These are phyloP conservation scores for Channa striata DNA, from an alignment of 2,797 vertebrate species.

Conservation along the genomic window DNA sequence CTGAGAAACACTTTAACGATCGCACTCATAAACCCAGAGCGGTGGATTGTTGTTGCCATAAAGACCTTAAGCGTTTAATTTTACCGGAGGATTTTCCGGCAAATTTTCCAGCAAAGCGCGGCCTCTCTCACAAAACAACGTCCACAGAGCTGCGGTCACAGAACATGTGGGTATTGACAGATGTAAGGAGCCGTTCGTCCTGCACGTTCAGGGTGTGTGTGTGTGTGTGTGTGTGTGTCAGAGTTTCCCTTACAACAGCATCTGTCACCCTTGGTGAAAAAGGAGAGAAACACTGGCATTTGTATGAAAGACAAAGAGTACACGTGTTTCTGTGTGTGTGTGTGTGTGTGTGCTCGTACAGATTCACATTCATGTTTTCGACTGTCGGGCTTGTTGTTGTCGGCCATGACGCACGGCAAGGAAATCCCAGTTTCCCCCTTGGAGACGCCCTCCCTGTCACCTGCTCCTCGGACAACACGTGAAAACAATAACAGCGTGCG, in stretches of 20 bases:
- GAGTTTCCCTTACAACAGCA: slow-evolving; percentile 46
- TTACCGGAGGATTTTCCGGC: slow-evolving; percentile 67
- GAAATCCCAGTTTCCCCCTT: slow-evolving; percentile 78
- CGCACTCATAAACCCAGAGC: slow-evolving; percentile 56
- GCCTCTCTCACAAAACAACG: slow-evolving; percentile 40
- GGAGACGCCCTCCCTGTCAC: slow-evolving; percentile 39
- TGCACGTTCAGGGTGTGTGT: slow-evolving; percentile 18
- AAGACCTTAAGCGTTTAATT: slow-evolving; percentile 55
- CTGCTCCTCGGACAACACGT: slow-evolving; percentile 43
- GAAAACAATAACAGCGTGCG: slow-evolving; percentile 35
- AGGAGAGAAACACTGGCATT: slow-evolving; percentile 16
- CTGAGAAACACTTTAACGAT: slow-evolving; percentile 71
- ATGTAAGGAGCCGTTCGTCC: slow-evolving; percentile 22
- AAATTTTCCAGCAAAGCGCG: slow-evolving; percentile 68
- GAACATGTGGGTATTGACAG: slow-evolving; percentile 39
- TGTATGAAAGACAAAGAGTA: neutral
- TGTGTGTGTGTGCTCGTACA: slow-evolving; percentile 34
- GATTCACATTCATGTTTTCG: slow-evolving; percentile 40
- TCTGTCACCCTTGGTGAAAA: slow-evolving; percentile 38
- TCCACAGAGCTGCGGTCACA: slow-evolving; percentile 35
- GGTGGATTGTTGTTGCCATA: slow-evolving; percentile 46
- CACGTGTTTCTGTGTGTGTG: slow-evolving; percentile 1
- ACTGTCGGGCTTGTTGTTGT: slow-evolving; percentile 56
- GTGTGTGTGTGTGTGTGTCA: slow-evolving; percentile 41
- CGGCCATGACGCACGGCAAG: slow-evolving; percentile 83